Percentiles rank a stretch among this genome's conserved stretches.
Evolutionary conservation across 2,888 invertebrate genomes (phyloP).

Genomic region (Euzetes globulus): DNA sequence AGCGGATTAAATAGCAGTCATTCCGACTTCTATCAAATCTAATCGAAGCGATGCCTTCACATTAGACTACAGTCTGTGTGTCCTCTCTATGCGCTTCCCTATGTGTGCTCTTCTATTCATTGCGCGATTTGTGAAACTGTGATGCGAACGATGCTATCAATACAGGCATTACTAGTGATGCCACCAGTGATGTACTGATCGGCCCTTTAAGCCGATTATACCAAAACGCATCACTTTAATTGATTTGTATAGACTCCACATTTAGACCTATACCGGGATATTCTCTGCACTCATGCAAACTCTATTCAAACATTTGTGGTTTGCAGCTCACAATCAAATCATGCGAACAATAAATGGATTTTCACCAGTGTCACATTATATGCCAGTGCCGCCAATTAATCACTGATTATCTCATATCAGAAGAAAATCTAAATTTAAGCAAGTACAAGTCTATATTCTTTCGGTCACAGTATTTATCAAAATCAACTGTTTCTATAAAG

Average conservation of each 20-base stretch:
- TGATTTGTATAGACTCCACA: slow-evolving; percentile 25
- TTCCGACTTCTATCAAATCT: slow-evolving; percentile 15
- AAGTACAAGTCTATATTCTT: too few species aligned
- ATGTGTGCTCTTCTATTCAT: not conserved
- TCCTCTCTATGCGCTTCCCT: not conserved
- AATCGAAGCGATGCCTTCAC: not conserved
- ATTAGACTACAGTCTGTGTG: not conserved
- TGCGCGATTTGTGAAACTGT: slow-evolving; percentile 27
- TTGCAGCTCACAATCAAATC: slow-evolving; percentile 1
- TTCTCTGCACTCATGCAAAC: not conserved
- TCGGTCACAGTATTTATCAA: too few species aligned
- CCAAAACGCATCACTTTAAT: slow-evolving; percentile 29
- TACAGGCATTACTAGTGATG: not conserved
- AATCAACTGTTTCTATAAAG: too few species aligned
- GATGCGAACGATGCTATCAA: not conserved
- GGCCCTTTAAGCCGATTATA: slow-evolving; percentile 30
- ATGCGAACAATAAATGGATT: slow-evolving; percentile 15
- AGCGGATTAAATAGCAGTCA: slow-evolving; percentile 25
- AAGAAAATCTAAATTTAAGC: too few species aligned
- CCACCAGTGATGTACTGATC: slow-evolving; percentile 12
- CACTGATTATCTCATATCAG: not conserved
- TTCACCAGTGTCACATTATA: slow-evolving; percentile 1
- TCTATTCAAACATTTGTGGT: slow-evolving; percentile 24
- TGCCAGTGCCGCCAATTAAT: not conserved
- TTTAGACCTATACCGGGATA: slow-evolving; percentile 4